Conservation (phyloP, 2,113 vertebrate genomes). For the Labeo rohita region DNA sequence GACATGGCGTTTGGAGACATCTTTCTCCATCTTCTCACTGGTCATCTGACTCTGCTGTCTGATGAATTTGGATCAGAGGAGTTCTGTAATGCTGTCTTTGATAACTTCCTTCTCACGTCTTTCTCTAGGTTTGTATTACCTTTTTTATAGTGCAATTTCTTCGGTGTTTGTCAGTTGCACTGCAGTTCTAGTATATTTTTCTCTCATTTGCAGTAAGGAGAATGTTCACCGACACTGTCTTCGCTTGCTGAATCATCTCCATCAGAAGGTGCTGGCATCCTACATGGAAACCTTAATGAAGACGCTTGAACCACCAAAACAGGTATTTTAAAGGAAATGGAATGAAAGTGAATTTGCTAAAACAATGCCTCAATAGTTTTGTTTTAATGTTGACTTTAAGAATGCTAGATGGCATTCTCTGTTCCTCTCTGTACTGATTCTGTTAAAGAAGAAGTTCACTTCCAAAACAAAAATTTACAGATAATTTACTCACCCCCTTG, state of each 20-base stretch:
- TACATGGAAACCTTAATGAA: constrained; percentile 87
- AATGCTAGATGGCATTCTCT: neutral
- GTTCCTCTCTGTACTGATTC: neutral
- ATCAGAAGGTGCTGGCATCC: constrained; percentile 86
- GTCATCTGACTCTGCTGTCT: constrained; percentile 88
- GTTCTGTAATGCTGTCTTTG: constrained; percentile 90
- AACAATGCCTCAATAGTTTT: neutral
- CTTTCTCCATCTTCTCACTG: constrained; percentile 94
- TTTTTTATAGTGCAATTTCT: neutral
- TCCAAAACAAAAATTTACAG: too few relatives aligned
- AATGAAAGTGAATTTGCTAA: neutral
- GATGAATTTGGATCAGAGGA: constrained; percentile 93
- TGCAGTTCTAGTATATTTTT: neutral
- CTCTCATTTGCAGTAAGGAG: constrained; percentile 84
- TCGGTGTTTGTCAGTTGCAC: neutral
- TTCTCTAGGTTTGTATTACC: constrained; percentile 82
- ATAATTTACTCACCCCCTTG: too few relatives aligned
- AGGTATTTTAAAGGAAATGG: constrained; percentile 74
- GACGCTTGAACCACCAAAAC: constrained; percentile 90
- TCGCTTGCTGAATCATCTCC: constrained; percentile 89
- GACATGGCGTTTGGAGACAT: constrained; percentile 94
- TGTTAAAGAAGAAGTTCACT: neutral
- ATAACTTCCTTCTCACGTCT: constrained; percentile 90
- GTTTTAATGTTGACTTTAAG: neutral
- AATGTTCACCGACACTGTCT: constrained; percentile 91